These are phyloP conservation scores for Lochmaea crataegi DNA, from an alignment of 2,888 invertebrate genomes.

Conservation along the genomic window DNA sequence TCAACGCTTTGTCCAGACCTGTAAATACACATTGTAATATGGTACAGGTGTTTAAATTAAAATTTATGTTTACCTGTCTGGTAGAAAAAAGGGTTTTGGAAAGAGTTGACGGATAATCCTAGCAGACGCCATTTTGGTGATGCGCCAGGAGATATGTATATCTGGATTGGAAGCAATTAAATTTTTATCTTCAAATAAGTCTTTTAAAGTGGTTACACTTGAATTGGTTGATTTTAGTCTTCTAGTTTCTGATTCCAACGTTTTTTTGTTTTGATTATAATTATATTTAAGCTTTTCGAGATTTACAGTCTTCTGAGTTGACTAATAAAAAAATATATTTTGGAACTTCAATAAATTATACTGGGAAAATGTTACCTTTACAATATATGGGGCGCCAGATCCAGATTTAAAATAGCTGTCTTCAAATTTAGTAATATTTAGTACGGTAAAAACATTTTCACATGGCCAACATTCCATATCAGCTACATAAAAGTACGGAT, in stretches of 20 bases:
- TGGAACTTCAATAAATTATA: not conserved
- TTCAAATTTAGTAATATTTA: constrained; percentile 73
- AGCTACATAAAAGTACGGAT: constrained; percentile 84
- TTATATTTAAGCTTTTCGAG: constrained; percentile 69
- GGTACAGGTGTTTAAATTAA: constrained; percentile 58
- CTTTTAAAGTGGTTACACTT: constrained; percentile 49
- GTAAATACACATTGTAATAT: constrained; percentile 51
- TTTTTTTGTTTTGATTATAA: constrained; percentile 70
- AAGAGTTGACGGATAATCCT: constrained; percentile 79
- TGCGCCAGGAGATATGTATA: constrained; percentile 71
- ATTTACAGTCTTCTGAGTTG: constrained; percentile 69
- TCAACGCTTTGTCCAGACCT: constrained; percentile 81
- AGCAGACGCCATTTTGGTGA: constrained; percentile 81
- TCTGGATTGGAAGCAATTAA: constrained; percentile 49
- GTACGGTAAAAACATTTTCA: constrained; percentile 74
- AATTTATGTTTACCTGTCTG: constrained; percentile 54
- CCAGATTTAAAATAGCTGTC: constrained; percentile 64
- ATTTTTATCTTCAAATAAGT: constrained; percentile 51
- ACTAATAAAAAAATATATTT: constrained; percentile 64
- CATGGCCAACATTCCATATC: constrained; percentile 90
- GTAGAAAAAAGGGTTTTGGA: constrained; percentile 75
- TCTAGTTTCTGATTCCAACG: constrained; percentile 74
- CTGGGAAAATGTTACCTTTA: constrained; percentile 60
- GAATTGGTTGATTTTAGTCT: constrained; percentile 66
- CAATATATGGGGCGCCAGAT: constrained; percentile 70